Conservation (phyloP, 2,888 invertebrate species). For the Athalia circularis region DNA sequence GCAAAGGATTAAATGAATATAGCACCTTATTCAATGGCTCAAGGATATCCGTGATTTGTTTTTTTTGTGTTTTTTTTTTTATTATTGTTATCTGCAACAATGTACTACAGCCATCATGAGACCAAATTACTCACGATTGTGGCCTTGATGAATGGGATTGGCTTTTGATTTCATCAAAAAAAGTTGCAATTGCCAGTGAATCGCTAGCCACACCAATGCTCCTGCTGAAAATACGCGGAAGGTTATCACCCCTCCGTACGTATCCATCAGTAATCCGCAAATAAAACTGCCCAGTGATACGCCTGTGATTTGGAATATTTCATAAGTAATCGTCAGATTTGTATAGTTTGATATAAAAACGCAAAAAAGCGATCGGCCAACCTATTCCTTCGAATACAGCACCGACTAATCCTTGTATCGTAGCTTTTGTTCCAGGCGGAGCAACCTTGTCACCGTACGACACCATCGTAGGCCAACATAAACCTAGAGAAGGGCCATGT, state of each 20-base stretch:
- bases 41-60: neutral
- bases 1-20: slow-evolving; percentile 9
- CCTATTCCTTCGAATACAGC: slow-evolving; percentile 91
- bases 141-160: slow-evolving; percentile 66
- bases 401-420: slow-evolving; percentile 90
- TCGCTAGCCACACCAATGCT: slow-evolving; percentile 76
- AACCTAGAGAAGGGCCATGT: slow-evolving; percentile 92
- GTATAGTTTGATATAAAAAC: slow-evolving; percentile 3
- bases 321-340: neutral
- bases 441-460: slow-evolving; percentile 91
- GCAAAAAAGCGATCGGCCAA: slow-evolving; percentile 56
- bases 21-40: neutral
- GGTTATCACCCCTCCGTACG: slow-evolving; percentile 80
- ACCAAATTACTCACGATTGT: slow-evolving; percentile 70
- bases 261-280: slow-evolving; percentile 83
- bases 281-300: slow-evolving; percentile 87
- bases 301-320: slow-evolving; percentile 70
- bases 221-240: slow-evolving; percentile 85
- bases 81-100: slow-evolving; percentile 7
- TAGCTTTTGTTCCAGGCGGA: slow-evolving; percentile 89
- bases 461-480: slow-evolving; percentile 92
- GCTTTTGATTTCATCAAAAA: slow-evolving; percentile 65
- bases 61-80: neutral
- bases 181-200: slow-evolving; percentile 68
- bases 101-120: neutral